A percentile compares a stretch with the other conserved stretches of the same genome.
These are phyloP conservation scores for Drosophila gunungcola DNA, from an alignment of 1,140 invertebrate species.

Conservation along the genomic window DNA sequence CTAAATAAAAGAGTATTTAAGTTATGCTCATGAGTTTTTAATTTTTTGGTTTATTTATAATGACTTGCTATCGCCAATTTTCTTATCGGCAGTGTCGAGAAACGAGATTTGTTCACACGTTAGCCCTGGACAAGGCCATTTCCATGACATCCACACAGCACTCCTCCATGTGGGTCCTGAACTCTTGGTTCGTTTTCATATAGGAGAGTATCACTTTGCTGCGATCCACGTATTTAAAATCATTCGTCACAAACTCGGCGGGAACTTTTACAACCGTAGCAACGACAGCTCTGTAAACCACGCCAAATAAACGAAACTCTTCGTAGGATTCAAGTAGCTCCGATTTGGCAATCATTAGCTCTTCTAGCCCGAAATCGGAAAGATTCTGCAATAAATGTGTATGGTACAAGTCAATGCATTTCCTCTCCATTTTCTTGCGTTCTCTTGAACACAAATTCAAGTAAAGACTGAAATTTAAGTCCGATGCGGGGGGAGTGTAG, in stretches of 20 bases:
- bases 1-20: no score
- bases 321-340: conserved; percentile 68
- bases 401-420: conserved; percentile 62
- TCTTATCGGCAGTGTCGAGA: conserved; percentile 10
- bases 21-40: neutral
- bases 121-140: conserved; percentile 36
- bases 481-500: conserved; percentile 86
- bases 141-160: conserved; percentile 66
- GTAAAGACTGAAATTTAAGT: conserved; percentile 84
- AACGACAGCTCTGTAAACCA: conserved; percentile 61
- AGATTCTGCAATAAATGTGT: conserved; percentile 33
- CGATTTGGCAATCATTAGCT: conserved; percentile 20
- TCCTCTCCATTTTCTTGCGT: conserved; percentile 31
- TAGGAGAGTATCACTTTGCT: conserved; percentile 42
- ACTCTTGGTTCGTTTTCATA: conserved; percentile 57
- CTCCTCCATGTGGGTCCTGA: conserved; percentile 47
- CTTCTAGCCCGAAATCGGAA: conserved; percentile 9
- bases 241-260: conserved; percentile 50
- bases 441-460: conserved; percentile 52
- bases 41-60: conserved; percentile 21
- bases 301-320: conserved; percentile 68
- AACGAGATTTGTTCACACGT: conserved; percentile 12
- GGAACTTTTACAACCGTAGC: conserved; percentile 70
- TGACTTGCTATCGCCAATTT: conserved; percentile 26
- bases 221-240: conserved; percentile 71